These are phyloP conservation scores for Thymelicus sylvestris DNA, from an alignment of 2,888 invertebrate genomes.

Conservation along the genomic window DNA sequence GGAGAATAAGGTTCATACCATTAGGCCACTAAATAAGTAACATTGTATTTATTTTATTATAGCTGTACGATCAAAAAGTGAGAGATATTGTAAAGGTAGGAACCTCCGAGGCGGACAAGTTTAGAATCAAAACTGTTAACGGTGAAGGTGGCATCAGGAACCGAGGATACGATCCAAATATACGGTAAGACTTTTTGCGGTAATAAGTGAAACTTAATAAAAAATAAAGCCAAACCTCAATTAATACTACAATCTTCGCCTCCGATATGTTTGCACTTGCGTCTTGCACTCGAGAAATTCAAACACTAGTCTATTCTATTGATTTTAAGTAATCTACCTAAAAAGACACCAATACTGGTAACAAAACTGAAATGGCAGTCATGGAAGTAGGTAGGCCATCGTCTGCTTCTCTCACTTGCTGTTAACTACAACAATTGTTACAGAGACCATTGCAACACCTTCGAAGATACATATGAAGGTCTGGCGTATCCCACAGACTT, in stretches of 20 bases:
- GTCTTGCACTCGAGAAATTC: too few relatives aligned
- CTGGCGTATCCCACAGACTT: slow-evolving; percentile 88
- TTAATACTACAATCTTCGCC: too few relatives aligned
- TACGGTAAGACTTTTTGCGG: slow-evolving; percentile 49
- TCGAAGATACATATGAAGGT: slow-evolving; percentile 89
- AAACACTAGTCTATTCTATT: too few relatives aligned
- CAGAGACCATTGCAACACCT: slow-evolving; percentile 87
- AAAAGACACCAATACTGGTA: too few relatives aligned
- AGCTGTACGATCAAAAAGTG: slow-evolving; percentile 62
- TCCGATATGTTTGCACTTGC: too few relatives aligned
- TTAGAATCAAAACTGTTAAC: slow-evolving; percentile 59
- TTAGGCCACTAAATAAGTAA: too few relatives aligned
- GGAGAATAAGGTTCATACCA: too few relatives aligned
- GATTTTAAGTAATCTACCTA: too few relatives aligned
- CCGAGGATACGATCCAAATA: slow-evolving; percentile 56
- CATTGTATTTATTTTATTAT: slow-evolving; percentile 38
- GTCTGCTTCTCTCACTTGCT: background rate
- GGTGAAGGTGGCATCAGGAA: slow-evolving; percentile 53
- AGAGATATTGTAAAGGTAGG: slow-evolving; percentile 52
- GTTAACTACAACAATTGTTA: slow-evolving; percentile 35
- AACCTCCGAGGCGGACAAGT: slow-evolving; percentile 55
- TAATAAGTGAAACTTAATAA: background rate
- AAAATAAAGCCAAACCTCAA: background rate
- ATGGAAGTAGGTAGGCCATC: too few relatives aligned
- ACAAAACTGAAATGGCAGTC: too few relatives aligned